Conservation (phyloP, 2,888 invertebrate species). For the Drosophila niveifrons region DNA sequence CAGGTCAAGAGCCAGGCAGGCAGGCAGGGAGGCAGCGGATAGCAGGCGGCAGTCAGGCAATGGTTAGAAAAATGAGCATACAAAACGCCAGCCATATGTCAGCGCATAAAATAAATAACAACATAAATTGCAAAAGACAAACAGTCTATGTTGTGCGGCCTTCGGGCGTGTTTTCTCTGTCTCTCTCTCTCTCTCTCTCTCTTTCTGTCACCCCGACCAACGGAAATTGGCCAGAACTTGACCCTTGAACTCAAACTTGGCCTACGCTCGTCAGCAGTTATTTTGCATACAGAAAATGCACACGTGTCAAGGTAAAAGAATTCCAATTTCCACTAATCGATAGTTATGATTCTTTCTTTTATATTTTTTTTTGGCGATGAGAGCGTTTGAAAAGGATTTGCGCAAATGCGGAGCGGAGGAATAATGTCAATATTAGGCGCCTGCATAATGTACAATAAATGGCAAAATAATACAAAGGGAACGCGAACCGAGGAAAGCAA, state of each 20-base stretch:
- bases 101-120: constrained; percentile 72
- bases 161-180: constrained; percentile 11
- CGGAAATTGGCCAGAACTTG: constrained; percentile 18
- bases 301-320: constrained; percentile 1
- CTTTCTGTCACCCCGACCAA: not conserved
- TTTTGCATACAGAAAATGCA: constrained; percentile 5
- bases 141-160: constrained; percentile 19
- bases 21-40: constrained; percentile 1
- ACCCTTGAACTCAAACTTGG: constrained; percentile 33
- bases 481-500: constrained; percentile 19
- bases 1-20: constrained; percentile 57
- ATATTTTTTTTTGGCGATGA: constrained; percentile 23
- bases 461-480: constrained; percentile 79
- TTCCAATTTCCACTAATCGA: not conserved
- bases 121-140: constrained; percentile 68
- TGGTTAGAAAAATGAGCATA: constrained; percentile 70
- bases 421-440: constrained; percentile 84
- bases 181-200: too few species aligned
- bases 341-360: not conserved
- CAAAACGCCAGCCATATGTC: constrained; percentile 74
- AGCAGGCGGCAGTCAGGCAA: constrained; percentile 7
- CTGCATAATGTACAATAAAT: constrained; percentile 82
- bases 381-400: constrained; percentile 60
- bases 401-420: constrained; percentile 38
- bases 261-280: not conserved